Percentiles rank a stretch among this genome's conserved stretches.
Evolutionary conservation across 2,888 invertebrate species (phyloP).

Genomic region (Oxystoma pomonae): DNA sequence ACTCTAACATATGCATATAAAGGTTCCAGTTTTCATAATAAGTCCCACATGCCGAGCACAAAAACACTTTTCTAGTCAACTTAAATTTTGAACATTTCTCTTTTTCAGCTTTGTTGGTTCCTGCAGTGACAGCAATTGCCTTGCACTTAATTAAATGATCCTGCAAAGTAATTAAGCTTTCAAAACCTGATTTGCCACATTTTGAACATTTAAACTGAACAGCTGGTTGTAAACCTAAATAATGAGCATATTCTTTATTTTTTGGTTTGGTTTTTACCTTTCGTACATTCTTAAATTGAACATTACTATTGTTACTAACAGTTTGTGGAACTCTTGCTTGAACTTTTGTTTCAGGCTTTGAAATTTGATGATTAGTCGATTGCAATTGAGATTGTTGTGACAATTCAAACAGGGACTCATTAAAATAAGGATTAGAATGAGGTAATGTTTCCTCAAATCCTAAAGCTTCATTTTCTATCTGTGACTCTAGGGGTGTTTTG

Average conservation of each 20-base stretch:
- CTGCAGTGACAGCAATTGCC: conserved; percentile 31
- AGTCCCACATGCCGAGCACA: conserved; percentile 77
- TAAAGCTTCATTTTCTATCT: background rate
- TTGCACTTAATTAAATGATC: conserved; percentile 65
- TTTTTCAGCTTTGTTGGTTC: conserved; percentile 33
- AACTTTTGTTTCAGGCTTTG: background rate
- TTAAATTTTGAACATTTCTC: conserved; percentile 54
- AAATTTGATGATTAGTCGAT: background rate
- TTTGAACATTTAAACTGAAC: conserved; percentile 71
- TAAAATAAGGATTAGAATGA: conserved; percentile 45
- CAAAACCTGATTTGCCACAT: conserved; percentile 65
- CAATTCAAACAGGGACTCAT: conserved; percentile 45
- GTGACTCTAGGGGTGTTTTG: background rate
- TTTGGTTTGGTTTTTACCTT: conserved; percentile 39
- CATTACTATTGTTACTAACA: conserved; percentile 11
- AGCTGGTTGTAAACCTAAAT: conserved; percentile 66
- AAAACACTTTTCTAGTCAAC: conserved; percentile 68
- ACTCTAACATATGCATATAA: conserved; percentile 78
- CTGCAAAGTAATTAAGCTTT: conserved; percentile 61
- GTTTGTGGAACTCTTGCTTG: conserved; percentile 22
- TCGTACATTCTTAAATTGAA: conserved; percentile 9
- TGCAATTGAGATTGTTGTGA: conserved; percentile 35
- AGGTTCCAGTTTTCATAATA: conserved; percentile 86
- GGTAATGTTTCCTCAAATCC: conserved; percentile 22
- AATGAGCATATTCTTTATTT: conserved; percentile 63